Conservation (phyloP, 2,113 vertebrate genomes). For the Albula goreensis region DNA sequence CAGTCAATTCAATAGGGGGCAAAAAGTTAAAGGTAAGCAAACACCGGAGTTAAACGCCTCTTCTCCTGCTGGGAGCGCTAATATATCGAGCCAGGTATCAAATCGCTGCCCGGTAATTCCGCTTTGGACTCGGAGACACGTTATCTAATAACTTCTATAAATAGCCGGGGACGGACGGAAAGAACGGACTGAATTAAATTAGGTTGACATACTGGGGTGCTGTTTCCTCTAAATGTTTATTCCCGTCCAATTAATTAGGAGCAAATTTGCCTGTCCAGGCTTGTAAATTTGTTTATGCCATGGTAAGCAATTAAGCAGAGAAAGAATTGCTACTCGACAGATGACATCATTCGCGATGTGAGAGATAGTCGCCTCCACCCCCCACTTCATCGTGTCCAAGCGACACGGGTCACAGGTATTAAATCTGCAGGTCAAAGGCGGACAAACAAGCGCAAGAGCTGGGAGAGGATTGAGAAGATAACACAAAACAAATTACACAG, state of each 20-base stretch:
- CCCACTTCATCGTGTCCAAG: conserved; percentile 16
- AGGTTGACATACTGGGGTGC: conserved; percentile 17
- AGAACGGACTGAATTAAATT: conserved; percentile 20
- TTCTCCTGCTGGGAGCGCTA: background rate
- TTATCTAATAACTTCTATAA: conserved; percentile 13
- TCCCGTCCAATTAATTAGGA: conserved; percentile 28
- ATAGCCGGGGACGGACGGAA: background rate
- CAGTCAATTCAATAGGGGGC: background rate
- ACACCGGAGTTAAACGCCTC: background rate
- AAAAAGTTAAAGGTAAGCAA: background rate
- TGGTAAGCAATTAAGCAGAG: conserved; percentile 20
- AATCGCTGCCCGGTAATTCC: background rate
- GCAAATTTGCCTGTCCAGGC: conserved; percentile 30
- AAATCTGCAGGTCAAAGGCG: conserved; percentile 6
- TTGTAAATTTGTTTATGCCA: conserved; percentile 31
- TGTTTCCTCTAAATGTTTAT: conserved; percentile 22
- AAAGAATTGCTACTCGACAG: conserved; percentile 12
- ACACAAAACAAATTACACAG: no score
- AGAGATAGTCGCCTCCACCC: background rate
- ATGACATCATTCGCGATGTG: conserved; percentile 25
- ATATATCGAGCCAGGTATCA: background rate
- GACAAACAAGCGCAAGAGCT: background rate
- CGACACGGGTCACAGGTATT: conserved; percentile 14
- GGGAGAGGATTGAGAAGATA: no score
- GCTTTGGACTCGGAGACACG: background rate